Conservation (phyloP, 2,113 vertebrate species). For the Phalacrocorax aristotelis region DNA sequence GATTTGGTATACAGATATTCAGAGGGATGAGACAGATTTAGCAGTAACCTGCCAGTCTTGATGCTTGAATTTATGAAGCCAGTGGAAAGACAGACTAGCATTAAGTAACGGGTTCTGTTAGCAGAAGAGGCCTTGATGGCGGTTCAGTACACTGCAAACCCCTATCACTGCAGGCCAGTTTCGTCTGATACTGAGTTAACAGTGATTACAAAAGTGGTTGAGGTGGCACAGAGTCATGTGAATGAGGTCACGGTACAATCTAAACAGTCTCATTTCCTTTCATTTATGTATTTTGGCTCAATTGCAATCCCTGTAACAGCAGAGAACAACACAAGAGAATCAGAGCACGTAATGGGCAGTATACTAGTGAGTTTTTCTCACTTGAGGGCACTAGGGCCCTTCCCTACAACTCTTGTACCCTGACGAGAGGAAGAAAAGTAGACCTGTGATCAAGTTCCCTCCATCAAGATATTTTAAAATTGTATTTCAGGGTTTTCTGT, state of each 20-base stretch:
- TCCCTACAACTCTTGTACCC: not conserved
- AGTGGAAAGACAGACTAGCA: not conserved
- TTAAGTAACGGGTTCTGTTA: not conserved
- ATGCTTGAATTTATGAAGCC: not conserved
- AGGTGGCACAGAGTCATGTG: not conserved
- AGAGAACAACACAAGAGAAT: not conserved
- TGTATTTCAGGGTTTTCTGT: not conserved
- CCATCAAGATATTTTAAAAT: not conserved
- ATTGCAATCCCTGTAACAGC: not conserved
- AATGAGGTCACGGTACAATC: not conserved
- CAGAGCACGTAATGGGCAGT: accelerated
- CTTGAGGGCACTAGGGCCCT: not conserved
- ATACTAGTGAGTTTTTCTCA: not conserved
- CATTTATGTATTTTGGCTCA: not conserved
- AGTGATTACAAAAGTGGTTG: not conserved
- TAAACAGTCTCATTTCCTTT: not conserved
- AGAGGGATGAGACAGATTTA: not conserved
- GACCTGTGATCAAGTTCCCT: not conserved
- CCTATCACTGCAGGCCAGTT: not conserved
- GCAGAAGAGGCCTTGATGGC: not conserved
- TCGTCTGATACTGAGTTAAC: not conserved
- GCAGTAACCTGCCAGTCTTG: not conserved
- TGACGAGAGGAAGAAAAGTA: not conserved
- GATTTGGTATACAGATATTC: not conserved
- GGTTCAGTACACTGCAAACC: not conserved